Evolutionary conservation across 2,797 vertebrate genomes (phyloP), one percentile per base, ranked within the genome.

Genomic region (Smutsia gigantea): DNA sequence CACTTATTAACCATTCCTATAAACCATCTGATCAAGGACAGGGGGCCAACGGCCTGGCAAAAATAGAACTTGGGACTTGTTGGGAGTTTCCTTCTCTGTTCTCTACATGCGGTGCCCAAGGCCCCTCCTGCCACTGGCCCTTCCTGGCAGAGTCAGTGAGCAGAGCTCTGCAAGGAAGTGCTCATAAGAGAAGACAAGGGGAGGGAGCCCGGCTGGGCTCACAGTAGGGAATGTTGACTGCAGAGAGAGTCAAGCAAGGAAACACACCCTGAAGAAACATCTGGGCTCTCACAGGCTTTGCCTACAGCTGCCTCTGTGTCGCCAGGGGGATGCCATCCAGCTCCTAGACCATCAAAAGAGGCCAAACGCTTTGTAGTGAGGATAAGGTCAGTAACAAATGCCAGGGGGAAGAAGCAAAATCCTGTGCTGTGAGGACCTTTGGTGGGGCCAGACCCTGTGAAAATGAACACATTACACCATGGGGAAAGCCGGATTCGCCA

Each of bases 31-130:
- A 83, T 68, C 15, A 34, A n/a, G 14, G 31, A 61, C 66, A 82
- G 39, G 42, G 61, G 83, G 21, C 17, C 75, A 84, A 66, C 3
- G 7, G 4, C 27, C 6, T 63, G 23, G 29, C 34, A 86, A 66
- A 85, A 92, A 74, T 57, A 25, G 84, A 90, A 87, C 37, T 37
- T 93, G 74, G 59, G 49, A 10, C 71, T 92, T 49, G 9, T 49
- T 10, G 8, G 51, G 72, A 31, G 29, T 88, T 96, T 72, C 25
- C 31, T 84, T 84, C 46, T 81, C 51, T 89, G 42, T 68, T 79
- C 34, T 78, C 10, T 75, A 0, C 25, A 27, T 17, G 2, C 0
- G 7, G 49, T 55, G 1, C 66, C 49, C 89, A 29, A n/a, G 31
- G 61, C 7, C 46, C 37, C 69, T 51, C 0, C n/a, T 0, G 17